Evolutionary conservation across 2,113 vertebrate species (phyloP), one percentile per base, ranked within the genome.

Genomic region (Phyllostomus discolor): DNA sequence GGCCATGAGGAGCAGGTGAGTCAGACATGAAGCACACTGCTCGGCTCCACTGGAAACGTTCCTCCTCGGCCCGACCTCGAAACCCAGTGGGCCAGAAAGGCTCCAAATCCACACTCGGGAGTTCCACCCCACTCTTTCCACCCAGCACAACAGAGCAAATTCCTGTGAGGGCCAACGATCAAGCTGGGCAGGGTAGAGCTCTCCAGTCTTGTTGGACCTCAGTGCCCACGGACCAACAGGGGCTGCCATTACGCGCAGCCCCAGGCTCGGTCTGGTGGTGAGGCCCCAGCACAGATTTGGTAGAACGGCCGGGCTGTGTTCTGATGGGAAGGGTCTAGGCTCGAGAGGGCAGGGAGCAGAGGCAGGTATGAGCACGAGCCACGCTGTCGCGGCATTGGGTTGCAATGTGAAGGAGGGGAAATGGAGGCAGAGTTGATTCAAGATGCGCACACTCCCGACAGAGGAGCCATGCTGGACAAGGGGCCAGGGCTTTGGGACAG

Each of bases 71-170:
- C 31, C 14, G 6, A 12, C 8, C n/a, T 20, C 15, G 54, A 4
- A n/a, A 14, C 20, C 41, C 3, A 0, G 10, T 4, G 12, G 41
- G 20, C n/a, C 38, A 1, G 10, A 0, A 0, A 1, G 28, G 17
- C 64, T 33, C 81, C n/a, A 4, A 0, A 2, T n/a, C 48, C 48
- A 22, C 33, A 48, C 57, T 15, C 5, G 0, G 3, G 50, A 72
- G 7, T 46, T 59, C 52, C 10, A 0, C 19, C 24, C 5, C 14
- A 4, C 2, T 2, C 67, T 76, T 35, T 50, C 28, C 1, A 4
- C 84, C 54, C 26, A 7, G n/a, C 2, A 1, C 17, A 0, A 2
- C 28, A 10, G 35, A 24, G 17, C 31, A 22, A 6, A 10, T 24
- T 2, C 5, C 16, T 35, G 28, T 43, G 41, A 67, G 20, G 64